Conservation (phyloP, 2,888 invertebrate species). For the Chrysodeixis includens region DNA sequence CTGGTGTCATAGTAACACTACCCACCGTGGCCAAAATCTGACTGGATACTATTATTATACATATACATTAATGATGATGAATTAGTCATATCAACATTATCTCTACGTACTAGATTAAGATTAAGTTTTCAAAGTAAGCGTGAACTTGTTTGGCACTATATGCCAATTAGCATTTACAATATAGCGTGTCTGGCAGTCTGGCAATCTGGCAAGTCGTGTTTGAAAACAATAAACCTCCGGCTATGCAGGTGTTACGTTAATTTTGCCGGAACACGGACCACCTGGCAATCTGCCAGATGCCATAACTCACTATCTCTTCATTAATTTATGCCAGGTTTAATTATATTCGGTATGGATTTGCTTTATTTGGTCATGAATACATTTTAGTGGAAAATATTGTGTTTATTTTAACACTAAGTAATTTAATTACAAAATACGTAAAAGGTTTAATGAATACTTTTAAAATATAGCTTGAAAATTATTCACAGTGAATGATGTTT, state of each 20-base stretch:
- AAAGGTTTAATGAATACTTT: too few relatives aligned
- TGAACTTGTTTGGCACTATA: conserved; percentile 18
- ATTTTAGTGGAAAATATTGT: background rate
- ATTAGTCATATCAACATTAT: too few relatives aligned
- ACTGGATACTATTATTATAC: too few relatives aligned
- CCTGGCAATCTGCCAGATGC: conserved; percentile 45
- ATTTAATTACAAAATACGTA: too few relatives aligned
- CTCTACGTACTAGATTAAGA: background rate
- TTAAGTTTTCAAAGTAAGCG: background rate
- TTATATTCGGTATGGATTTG: conserved; percentile 13
- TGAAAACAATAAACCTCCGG: conserved; percentile 52
- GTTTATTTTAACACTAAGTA: background rate
- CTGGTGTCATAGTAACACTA: too few relatives aligned
- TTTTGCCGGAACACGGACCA: conserved; percentile 32
- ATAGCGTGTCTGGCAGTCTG: conserved; percentile 22
- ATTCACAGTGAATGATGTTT: background rate
- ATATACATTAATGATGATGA: too few relatives aligned
- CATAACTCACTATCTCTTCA: conserved; percentile 42
- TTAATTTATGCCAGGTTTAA: conserved; percentile 45
- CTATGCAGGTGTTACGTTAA: conserved; percentile 55
- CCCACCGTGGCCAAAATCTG: too few relatives aligned
- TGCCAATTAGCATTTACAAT: conserved; percentile 46
- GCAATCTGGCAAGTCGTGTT: conserved; percentile 32
- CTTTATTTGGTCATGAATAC: background rate
- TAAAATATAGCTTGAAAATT: too few relatives aligned